Evolutionary conservation across 2,113 vertebrate species (phyloP).

Genomic region (Tupaia chinensis): DNA sequence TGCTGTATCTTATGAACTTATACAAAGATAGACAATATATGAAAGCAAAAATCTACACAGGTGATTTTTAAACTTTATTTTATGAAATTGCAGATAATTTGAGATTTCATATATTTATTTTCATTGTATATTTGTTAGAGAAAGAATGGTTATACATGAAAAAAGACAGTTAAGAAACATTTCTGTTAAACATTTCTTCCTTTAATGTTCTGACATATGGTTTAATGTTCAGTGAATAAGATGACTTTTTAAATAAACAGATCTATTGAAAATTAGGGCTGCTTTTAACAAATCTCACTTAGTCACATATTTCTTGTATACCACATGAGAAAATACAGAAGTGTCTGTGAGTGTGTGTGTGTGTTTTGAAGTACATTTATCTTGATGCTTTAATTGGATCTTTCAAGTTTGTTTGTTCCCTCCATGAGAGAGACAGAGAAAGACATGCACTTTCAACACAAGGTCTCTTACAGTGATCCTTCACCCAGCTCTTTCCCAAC

Average conservation of each 20-base stretch:
- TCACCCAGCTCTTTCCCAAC: no score
- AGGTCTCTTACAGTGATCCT: no score
- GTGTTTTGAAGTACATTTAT: neutral
- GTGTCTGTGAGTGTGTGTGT: neutral
- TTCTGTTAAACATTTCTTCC: neutral
- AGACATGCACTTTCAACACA: no score
- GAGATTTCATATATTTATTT: neutral
- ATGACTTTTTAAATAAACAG: neutral
- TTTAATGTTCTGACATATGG: neutral
- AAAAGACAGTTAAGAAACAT: neutral
- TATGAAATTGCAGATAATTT: neutral
- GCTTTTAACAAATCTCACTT: neutral
- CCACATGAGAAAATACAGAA: neutral
- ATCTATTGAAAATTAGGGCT: neutral
- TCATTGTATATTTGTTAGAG: neutral
- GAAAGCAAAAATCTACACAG: neutral
- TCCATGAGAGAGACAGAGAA: no score
- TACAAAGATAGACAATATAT: neutral
- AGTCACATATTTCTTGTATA: neutral
- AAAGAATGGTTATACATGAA: neutral
- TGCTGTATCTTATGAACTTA: neutral
- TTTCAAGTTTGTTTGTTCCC: no score
- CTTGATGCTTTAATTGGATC: neutral
- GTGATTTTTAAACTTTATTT: slow-evolving; percentile 1
- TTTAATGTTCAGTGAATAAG: neutral